Evolutionary conservation across 2,113 vertebrate species (phyloP), one percentile per base, ranked within the genome.

Genomic region (Phocoena sinus): DNA sequence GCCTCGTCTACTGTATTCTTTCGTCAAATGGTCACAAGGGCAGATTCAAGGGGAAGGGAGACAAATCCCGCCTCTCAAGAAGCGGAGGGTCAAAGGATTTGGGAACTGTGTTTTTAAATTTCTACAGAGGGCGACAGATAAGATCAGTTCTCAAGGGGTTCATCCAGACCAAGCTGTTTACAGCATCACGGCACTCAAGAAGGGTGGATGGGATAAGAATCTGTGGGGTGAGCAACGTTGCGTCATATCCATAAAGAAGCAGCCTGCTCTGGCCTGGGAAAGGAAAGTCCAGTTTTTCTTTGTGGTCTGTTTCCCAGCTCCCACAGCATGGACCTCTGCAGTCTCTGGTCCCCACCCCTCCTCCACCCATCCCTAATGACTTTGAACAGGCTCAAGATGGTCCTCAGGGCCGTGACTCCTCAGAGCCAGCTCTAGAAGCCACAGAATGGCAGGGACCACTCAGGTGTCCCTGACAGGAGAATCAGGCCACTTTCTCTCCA

Each of bases 21-120:
- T 71, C 74, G 67, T 96, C 82, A 38, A 44, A 44, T 14, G 67
- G 81, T 80, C 89, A 74, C 91, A 76, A 84, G 84, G 71, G 90
- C 92, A 93, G 81, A 71, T 41, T 80, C 74, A 56, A 94, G 44
- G 68, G 68, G n/a, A 65, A 18, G 47, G 86, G 60, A 88, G 71
- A 70, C 17, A 41, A 60, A 47, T 68, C 28, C 44, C 21, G 71
- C 38, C 33, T 58, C 73, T 83, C 33, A 3, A 31, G 47, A 28
- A 38, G 50, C 91, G 7, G 56, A 79, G 31, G 31, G 18, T 36
- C 56, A 62, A 63, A 79, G 60, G 90, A 62, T 56, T 8, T 23
- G 68, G 41, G 53, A 56, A 11, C 38, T 63, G 17, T 38, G 38
- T 73, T 82, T 96, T 71, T 33, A 63, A 92, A 73, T 36, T 67